A percentile compares a stretch with the other conserved stretches of the same genome.
phyloP scores from a whole-genome alignment of 1,140 invertebrate species.

The Bombus superbus region DNA sequence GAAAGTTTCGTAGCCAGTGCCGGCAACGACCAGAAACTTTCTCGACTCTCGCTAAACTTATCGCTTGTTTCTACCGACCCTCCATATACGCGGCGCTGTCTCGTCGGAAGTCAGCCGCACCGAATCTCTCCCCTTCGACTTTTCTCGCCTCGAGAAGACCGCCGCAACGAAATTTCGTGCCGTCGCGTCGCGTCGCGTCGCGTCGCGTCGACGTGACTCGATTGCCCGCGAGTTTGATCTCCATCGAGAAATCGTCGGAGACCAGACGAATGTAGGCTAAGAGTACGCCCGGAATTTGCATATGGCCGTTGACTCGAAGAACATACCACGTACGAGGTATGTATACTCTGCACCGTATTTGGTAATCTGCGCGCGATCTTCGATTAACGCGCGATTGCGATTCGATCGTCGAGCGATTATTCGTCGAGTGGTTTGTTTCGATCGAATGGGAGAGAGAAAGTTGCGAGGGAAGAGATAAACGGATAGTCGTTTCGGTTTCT shows the following conservation, averaged over 20 bases:
- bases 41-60: conserved; percentile 71
- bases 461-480: conserved; percentile 20
- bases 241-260: not conserved
- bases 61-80: conserved; percentile 68
- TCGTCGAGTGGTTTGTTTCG: conserved; percentile 33
- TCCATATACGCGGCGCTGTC: conserved; percentile 45
- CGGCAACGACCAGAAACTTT: conserved; percentile 66
- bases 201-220: too few relatives aligned
- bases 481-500: conserved; percentile 31
- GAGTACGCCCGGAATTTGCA: too few relatives aligned
- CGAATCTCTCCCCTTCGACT: conserved; percentile 44
- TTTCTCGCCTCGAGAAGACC: conserved; percentile 2
- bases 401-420: conserved; percentile 40
- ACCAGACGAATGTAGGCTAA: not conserved
- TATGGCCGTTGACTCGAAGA: too few relatives aligned
- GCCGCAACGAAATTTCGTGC: conserved; percentile 3
- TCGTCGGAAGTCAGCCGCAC: conserved; percentile 60
- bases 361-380: not conserved
- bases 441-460: not conserved
- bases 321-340: not conserved
- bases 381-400: not conserved
- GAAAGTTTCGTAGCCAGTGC: conserved; percentile 72
- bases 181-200: too few relatives aligned
- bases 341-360: fast-evolving
- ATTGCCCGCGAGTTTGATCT: not conserved